Base-by-base conservation (phyloP, 2,113 vertebrate genomes). In the Cardinalis cardinalis region DNA sequence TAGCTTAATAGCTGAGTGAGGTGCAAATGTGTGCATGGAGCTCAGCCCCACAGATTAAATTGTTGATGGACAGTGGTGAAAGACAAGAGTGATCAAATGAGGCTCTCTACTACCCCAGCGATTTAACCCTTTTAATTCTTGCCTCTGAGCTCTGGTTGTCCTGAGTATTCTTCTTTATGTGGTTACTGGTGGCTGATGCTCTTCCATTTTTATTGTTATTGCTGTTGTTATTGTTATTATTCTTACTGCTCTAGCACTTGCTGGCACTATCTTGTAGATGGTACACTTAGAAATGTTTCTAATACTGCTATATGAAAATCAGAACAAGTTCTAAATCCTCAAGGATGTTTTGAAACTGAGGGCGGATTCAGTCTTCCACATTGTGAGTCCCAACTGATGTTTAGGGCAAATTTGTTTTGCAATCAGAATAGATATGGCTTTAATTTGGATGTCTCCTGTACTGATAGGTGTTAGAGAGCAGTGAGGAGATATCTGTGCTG, bases 41-140 rank as follows among this genome's bases (percentile, higher is more conserved):
- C 41, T 94, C 46, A 87, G 53, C 49, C 55, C 90, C 66, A 36
- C 15, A 60, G 76, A 78, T 87, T 88, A 88, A 72, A 84, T 36
- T 84, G 77, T 55, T 93, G 90, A 95, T 77, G 28, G 84, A 93
- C 51, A 55, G 41, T 46, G 88, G 48, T 69, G 93, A 95, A 94
- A 94, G 83, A 78, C 40, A 84, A 88, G n/a, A 10, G 48, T n/a
- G 49, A 78, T 65, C 19, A 41, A 84, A 88, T 43, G 40, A 84
- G 32, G 4, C 7, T 84, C 3, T 71, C 26, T 46, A 17, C 46
- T 73, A 72, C n/a, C 31, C 18, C 51, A 74, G 36, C 32, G 34
- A 69, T 79, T 95, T 95, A 94, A 95, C 66, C 18, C 53, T 84
- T 93, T 90, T 61, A 65, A 21, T 75, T 72, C 84, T 82, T 88